Conservation (phyloP, 1,140 invertebrate genomes). For the Choristoneura fumiferana region DNA sequence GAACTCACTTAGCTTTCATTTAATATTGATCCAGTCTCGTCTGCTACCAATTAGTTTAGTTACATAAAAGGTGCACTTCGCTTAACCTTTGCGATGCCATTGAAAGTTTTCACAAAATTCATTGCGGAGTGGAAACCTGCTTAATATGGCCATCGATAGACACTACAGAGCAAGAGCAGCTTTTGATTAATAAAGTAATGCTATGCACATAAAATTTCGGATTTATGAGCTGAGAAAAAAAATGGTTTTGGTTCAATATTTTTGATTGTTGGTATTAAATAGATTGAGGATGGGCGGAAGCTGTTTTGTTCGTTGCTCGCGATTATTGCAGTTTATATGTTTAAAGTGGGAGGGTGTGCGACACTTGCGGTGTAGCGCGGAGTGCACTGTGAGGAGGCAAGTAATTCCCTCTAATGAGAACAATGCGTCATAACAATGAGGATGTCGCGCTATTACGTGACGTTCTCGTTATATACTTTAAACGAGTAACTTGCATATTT, state of each 20-base stretch:
- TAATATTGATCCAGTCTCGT: slow-evolving; percentile 49
- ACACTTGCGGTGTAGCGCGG: slow-evolving; percentile 38
- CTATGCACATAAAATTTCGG: no score
- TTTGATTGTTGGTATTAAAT: neutral
- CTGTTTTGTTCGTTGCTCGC: neutral
- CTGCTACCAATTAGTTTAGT: slow-evolving; percentile 62
- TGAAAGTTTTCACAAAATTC: slow-evolving; percentile 17
- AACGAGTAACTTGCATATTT: no score
- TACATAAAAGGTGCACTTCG: slow-evolving; percentile 36
- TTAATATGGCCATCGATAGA: slow-evolving; percentile 7
- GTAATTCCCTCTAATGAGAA: slow-evolving; percentile 59
- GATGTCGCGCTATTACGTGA: slow-evolving; percentile 20
- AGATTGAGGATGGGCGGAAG: neutral
- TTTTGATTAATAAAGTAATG: neutral
- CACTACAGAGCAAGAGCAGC: slow-evolving; percentile 5
- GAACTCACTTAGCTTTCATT: slow-evolving; percentile 40
- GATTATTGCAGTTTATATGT: slow-evolving; percentile 23
- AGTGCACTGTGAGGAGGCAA: slow-evolving; percentile 35
- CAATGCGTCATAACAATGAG: slow-evolving; percentile 56
- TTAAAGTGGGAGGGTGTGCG: slow-evolving; percentile 48
- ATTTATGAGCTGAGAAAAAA: no score
- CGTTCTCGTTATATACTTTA: no score
- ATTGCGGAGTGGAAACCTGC: neutral
- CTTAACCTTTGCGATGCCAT: slow-evolving; percentile 22
- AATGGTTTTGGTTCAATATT: no score